Base-by-base conservation (phyloP, 2,888 invertebrate genomes). In the Sminthurides aquaticus region DNA sequence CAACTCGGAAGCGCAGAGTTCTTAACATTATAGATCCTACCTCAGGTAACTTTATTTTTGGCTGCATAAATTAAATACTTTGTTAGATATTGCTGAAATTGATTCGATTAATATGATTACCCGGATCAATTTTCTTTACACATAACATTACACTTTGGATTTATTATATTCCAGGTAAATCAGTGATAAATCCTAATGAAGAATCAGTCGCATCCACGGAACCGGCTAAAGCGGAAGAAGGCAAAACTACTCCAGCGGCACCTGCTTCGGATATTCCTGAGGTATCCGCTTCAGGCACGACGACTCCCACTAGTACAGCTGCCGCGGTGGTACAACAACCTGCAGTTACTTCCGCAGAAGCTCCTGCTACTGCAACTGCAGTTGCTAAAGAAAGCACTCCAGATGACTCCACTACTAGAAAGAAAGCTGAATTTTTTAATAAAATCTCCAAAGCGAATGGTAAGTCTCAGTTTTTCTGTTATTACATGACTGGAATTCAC, bases 11-110 rank as follows among this genome's bases (percentile, higher is more conserved):
- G 75, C 76, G 65, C 67, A 71, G 69, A 75, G 79, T 71, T 49
- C 76, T 83, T 57, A 77, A 78, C 66, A 82, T 83, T 20, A 80
- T 83, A 20, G 76, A 83, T 77, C 83, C 83, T 1, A 70, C 76
- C 59, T 82, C 83, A 49, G 80, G 81, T 68, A 81, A 82, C 82
- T 83, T 69, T 3, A 22, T 43, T 43, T 11, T 43, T 43, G 11
- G 43, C 11, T 8, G 18, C 11, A 11, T 43, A 43, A 11, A 43
- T 43, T 43, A 11, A 18, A 11, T 43, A 43, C 18, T 43, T 18
- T 11, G 11, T 43, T 43, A 8, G 8, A 11, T 43, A 18, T 43
- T 43, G 43, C n/a, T n/a, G n/a, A n/a, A n/a, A n/a, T n/a, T n/a
- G n/a, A n/a, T n/a, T n/a, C n/a, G n/a, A n/a, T n/a, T n/a, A n/a